Percentiles rank a stretch among this genome's conserved stretches.
phyloP scores from a whole-genome alignment of 2,888 invertebrate genomes.

The Linnaemya vulpina region DNA sequence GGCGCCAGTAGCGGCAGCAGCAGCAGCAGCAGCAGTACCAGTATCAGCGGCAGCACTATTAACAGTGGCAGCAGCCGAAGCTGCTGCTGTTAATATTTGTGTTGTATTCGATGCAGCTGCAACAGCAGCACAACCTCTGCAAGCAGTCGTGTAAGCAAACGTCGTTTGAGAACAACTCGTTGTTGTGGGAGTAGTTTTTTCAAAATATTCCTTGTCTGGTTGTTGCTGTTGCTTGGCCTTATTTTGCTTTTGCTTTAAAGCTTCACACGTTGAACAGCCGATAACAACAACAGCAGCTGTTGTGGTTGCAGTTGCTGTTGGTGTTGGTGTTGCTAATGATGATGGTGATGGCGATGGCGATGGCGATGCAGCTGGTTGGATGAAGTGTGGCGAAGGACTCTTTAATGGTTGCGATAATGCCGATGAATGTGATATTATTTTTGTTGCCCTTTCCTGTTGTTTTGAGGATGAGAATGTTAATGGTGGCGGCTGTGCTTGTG shows the following conservation, averaged over 20 bases:
- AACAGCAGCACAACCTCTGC: constrained; percentile 70
- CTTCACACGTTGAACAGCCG: constrained; percentile 66
- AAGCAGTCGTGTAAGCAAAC: constrained; percentile 70
- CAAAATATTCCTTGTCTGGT: constrained; percentile 63
- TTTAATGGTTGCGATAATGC: constrained; percentile 18
- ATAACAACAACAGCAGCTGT: constrained; percentile 63
- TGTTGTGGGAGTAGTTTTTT: constrained; percentile 65
- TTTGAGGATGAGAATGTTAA: constrained; percentile 5
- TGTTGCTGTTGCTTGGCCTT: constrained; percentile 65
- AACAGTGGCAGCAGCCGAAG: constrained; percentile 53
- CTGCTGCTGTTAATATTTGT: constrained; percentile 43
- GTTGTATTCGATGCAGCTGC: constrained; percentile 57
- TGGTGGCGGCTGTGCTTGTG: constrained; percentile 27
- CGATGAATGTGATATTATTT: constrained; percentile 22
- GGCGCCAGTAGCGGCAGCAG: constrained; percentile 69
- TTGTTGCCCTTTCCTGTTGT: constrained; percentile 19
- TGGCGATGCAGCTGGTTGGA: not conserved
- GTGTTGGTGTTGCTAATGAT: constrained; percentile 11
- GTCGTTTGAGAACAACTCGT: constrained; percentile 59
- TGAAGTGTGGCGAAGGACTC: not conserved
- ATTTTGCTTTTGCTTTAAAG: constrained; percentile 31
- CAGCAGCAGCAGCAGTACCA: constrained; percentile 14
- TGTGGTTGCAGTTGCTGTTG: constrained; percentile 33
- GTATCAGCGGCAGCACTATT: constrained; percentile 47
- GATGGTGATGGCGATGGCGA: constrained; percentile 5